A percentile compares a stretch with the other conserved stretches of the same genome.
Conservation (phyloP, 2,113 vertebrate genomes). For the Zootoca vivipara region DNA sequence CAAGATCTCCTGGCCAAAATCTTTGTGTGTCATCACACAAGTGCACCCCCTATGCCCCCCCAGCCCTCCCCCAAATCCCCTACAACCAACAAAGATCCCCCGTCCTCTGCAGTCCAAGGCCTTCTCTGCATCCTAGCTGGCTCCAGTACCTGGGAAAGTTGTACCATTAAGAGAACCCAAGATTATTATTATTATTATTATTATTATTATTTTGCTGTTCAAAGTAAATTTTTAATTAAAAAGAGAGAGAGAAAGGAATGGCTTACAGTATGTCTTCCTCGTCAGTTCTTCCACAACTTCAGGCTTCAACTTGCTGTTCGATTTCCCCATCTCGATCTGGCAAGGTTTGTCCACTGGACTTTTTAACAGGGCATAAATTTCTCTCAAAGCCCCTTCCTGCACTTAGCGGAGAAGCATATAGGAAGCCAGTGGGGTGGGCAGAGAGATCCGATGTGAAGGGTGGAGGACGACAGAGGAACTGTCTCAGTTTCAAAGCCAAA, state of each 20-base stretch:
- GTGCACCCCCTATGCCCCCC: neutral
- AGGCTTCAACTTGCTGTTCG: slow-evolving; percentile 94
- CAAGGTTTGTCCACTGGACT: slow-evolving; percentile 35
- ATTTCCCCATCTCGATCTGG: slow-evolving; percentile 86
- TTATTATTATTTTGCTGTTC: too few relatives aligned
- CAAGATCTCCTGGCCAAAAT: neutral
- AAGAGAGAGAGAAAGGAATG: neutral
- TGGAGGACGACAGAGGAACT: neutral
- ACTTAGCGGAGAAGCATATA: slow-evolving; percentile 47
- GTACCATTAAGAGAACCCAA: neutral
- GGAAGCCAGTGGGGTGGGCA: slow-evolving; percentile 23
- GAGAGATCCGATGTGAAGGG: neutral
- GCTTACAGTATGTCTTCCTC: slow-evolving; percentile 95
- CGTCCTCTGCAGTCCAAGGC: neutral
- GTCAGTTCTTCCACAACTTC: slow-evolving; percentile 94
- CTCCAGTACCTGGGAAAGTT: neutral
- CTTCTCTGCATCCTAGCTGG: neutral
- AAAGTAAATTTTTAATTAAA: neutral
- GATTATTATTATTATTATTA: too few relatives aligned
- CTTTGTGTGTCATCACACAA: neutral
- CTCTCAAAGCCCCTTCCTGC: slow-evolving; percentile 25
- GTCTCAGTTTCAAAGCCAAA: neutral
- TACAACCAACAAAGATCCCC: neutral
- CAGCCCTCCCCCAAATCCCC: neutral
- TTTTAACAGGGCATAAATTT: slow-evolving; percentile 41